These are phyloP conservation scores for Manis pentadactyla DNA, from an alignment of 2,797 vertebrate genomes.

Conservation along the genomic window DNA sequence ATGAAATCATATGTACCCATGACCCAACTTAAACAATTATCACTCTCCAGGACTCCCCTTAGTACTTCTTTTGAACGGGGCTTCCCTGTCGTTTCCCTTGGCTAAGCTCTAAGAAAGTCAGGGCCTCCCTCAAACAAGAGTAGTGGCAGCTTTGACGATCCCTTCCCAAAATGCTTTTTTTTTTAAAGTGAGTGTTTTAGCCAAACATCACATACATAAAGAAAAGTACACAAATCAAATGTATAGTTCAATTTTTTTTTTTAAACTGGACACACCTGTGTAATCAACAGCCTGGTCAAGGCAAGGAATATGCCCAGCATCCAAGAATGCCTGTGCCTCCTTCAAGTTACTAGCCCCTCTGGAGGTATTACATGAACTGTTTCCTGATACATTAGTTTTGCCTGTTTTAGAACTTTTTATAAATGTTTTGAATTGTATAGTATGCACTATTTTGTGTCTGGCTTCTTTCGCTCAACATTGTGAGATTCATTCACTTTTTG, in stretches of 20 bases:
- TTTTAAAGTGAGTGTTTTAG: background rate
- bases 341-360: background rate
- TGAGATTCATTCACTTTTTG: background rate
- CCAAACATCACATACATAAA: background rate
- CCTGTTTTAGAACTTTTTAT: background rate
- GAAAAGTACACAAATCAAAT: background rate
- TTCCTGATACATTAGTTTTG: background rate
- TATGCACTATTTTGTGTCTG: background rate
- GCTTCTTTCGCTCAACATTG: background rate
- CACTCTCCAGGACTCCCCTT: background rate
- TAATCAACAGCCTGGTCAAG: background rate
- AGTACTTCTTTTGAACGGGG: background rate
- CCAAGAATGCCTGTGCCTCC: background rate
- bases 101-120: background rate
- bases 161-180: background rate
- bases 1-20: background rate
- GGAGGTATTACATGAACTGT: background rate
- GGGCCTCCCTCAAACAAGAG: background rate
- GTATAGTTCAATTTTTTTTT: background rate
- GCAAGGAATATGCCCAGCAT: background rate
- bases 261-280: background rate
- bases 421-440: background rate
- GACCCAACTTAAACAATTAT: background rate
- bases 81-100: background rate
- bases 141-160: background rate